These are phyloP conservation scores for Malurus alboscapulatus DNA, from an alignment of 2,113 vertebrate species.

Conservation along the genomic window DNA sequence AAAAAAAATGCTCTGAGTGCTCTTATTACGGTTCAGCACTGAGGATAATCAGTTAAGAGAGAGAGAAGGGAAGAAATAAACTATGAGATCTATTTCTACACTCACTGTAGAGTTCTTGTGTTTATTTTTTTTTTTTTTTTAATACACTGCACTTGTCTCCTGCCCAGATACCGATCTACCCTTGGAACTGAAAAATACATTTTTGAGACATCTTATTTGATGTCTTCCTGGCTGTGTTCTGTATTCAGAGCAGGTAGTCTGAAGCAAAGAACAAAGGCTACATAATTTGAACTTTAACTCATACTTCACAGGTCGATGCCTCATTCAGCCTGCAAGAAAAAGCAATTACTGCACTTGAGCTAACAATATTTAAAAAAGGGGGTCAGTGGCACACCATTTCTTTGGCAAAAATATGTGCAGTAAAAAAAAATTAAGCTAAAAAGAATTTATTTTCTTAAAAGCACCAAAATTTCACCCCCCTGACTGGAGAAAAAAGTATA, in stretches of 20 bases:
- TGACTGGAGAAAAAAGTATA: conserved; percentile 58
- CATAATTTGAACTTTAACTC: conserved; percentile 71
- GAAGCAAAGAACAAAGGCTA: conserved; percentile 65
- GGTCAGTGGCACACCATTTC: conserved; percentile 40
- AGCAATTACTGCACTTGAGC: conserved; percentile 69
- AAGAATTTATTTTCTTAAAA: conserved; percentile 74
- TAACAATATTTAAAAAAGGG: conserved; percentile 54
- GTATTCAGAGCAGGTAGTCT: conserved; percentile 67
- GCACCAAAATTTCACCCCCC: conserved; percentile 63
- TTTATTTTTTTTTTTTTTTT: neutral
- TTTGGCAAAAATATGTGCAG: conserved; percentile 38
- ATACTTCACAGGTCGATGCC: conserved; percentile 64
- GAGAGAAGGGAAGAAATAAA: neutral
- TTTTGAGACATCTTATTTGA: neutral
- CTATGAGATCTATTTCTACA: neutral
- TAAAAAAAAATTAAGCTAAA: neutral
- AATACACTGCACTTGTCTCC: neutral
- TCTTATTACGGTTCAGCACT: neutral
- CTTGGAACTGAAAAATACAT: neutral
- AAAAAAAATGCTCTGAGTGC: neutral
- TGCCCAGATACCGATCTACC: neutral
- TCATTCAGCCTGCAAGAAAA: conserved; percentile 65
- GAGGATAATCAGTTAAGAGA: neutral
- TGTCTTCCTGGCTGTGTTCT: conserved; percentile 26
- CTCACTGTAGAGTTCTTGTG: neutral